Evolutionary conservation across 2,888 invertebrate species (phyloP).

Genomic region (Hedychridium roseum): DNA sequence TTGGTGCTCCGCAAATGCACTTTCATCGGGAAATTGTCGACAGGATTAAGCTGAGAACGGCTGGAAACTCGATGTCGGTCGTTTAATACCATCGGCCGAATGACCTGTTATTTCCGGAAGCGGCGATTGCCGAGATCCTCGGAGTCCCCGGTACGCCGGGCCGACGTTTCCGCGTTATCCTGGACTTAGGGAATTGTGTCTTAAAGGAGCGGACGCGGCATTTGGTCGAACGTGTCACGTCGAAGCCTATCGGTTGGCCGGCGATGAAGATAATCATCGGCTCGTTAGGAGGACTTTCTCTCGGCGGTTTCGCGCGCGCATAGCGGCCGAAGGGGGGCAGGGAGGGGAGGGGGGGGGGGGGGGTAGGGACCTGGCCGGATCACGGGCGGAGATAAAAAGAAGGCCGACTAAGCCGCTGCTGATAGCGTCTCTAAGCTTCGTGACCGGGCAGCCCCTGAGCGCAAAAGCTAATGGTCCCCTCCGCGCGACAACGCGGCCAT

Average conservation of each 20-base stretch:
- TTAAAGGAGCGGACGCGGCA: no score
- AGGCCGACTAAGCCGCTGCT: conserved; percentile 49
- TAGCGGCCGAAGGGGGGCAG: conserved; percentile 6
- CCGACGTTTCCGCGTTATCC: no score
- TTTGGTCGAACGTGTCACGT: no score
- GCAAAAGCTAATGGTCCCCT: conserved; percentile 49
- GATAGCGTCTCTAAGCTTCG: conserved; percentile 55
- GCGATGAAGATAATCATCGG: conserved; percentile 55
- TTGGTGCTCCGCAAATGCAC: no score
- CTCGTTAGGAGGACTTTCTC: conserved; percentile 53
- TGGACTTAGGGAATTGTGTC: no score
- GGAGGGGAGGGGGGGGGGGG: conserved; percentile 8
- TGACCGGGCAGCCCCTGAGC: conserved; percentile 31
- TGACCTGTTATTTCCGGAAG: no score
- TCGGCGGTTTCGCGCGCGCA: conserved; percentile 22
- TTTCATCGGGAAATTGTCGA: no score
- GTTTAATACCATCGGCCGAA: no score
- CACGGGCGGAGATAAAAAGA: conserved; percentile 47
- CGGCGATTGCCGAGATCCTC: no score
- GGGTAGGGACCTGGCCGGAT: conserved; percentile 48
- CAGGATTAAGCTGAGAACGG: no score
- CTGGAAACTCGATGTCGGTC: no score
- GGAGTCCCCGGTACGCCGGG: no score
- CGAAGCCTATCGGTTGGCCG: conserved; percentile 25
- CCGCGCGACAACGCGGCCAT: conserved; percentile 42